Evolutionary conservation across 1,140 invertebrate species (phyloP).

Genomic region (Drosophila jambulina): DNA sequence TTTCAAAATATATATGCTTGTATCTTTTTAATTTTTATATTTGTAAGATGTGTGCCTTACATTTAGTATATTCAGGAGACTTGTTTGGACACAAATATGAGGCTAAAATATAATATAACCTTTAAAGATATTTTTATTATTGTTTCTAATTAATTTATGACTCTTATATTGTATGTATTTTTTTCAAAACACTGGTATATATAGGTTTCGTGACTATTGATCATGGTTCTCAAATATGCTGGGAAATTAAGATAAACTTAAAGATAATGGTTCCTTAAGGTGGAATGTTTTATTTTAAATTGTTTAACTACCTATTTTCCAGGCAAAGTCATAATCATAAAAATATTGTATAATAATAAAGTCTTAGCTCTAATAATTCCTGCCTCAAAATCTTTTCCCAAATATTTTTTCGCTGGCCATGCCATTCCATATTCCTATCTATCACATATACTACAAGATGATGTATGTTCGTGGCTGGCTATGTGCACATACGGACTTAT

Average conservation of each 20-base stretch:
- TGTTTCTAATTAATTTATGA: too few relatives aligned
- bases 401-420: conserved; percentile 28
- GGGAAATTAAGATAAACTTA: background rate
- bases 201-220: too few relatives aligned
- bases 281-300: background rate
- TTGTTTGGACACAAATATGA: too few relatives aligned
- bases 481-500: conserved; percentile 19
- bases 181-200: too few relatives aligned
- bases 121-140: too few relatives aligned
- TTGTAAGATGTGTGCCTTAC: too few relatives aligned
- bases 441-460: conserved; percentile 12
- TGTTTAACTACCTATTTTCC: background rate
- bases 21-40: too few relatives aligned
- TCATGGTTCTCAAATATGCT: background rate
- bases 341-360: background rate
- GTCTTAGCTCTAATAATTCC: background rate
- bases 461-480: conserved; percentile 17
- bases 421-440: conserved; percentile 14
- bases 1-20: too few relatives aligned
- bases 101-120: too few relatives aligned
- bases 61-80: too few relatives aligned
- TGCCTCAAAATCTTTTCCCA: background rate
- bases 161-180: background rate
- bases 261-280: background rate
- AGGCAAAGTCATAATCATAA: background rate